Evolutionary conservation across 1,140 invertebrate genomes (phyloP).

Genomic region (Calliopsis andreniformis): DNA sequence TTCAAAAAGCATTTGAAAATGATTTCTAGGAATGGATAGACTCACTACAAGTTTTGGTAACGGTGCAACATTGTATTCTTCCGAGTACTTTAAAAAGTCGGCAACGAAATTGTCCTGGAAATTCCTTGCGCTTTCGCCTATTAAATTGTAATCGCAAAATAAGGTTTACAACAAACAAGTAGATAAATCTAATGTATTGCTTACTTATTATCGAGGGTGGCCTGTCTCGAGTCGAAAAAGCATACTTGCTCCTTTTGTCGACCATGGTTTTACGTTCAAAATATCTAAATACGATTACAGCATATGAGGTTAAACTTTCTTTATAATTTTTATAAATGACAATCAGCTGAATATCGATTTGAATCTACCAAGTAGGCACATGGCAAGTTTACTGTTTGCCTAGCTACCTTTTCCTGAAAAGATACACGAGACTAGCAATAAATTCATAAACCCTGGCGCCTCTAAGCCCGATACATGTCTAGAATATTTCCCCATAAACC

Average conservation of each 20-base stretch:
- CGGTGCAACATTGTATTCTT: constrained; percentile 31
- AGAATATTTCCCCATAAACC: background rate
- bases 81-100: constrained; percentile 49
- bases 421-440: constrained; percentile 12
- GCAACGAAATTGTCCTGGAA: constrained; percentile 47
- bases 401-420: background rate
- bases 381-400: background rate
- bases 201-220: constrained; percentile 19
- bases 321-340: background rate
- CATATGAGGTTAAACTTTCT: background rate
- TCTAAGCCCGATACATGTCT: background rate
- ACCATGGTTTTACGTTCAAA: background rate
- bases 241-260: constrained; percentile 26
- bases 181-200: background rate
- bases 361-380: no score
- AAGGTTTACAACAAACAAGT: background rate
- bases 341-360: constrained; percentile 3
- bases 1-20: no score
- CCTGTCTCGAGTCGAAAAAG: constrained; percentile 20
- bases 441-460: constrained; percentile 45
- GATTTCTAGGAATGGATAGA: background rate
- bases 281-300: no score
- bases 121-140: constrained; percentile 15
- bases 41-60: constrained; percentile 49
- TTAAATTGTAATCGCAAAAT: background rate